Evolutionary conservation across 2,888 invertebrate species (phyloP).

Genomic region (Caenorhabditis macrosperma): DNA sequence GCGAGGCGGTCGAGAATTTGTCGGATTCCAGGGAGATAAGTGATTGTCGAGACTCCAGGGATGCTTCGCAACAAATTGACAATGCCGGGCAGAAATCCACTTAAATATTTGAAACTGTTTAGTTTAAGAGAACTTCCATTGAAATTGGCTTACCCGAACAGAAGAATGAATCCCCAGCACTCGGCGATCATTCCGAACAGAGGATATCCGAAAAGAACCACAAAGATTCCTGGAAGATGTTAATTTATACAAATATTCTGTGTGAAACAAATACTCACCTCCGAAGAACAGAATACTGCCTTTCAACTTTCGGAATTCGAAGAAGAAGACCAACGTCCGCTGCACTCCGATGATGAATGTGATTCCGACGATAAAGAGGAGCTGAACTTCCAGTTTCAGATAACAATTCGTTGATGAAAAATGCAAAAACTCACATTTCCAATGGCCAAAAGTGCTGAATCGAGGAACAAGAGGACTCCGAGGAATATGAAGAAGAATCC

Average conservation of each 20-base stretch:
- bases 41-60: constrained; percentile 90
- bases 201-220: constrained; percentile 96
- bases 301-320: constrained; percentile 94
- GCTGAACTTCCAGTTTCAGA: constrained; percentile 85
- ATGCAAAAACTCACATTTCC: constrained; percentile 97
- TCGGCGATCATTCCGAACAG: constrained; percentile 96
- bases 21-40: constrained; percentile 92
- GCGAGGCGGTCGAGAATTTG: constrained; percentile 81
- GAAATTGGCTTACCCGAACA: constrained; percentile 83
- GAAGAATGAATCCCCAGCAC: constrained; percentile 92
- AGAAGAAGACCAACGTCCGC: constrained; percentile 96
- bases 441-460: constrained; percentile 96
- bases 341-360: constrained; percentile 96
- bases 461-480: constrained; percentile 93
- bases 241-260: constrained; percentile 84
- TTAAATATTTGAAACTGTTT: no score
- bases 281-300: constrained; percentile 83
- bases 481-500: constrained; percentile 95
- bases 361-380: constrained; percentile 94
- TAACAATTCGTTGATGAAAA: not conserved
- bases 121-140: not conserved
- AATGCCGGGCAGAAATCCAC: constrained; percentile 97
- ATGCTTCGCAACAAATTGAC: constrained; percentile 94
- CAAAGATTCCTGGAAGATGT: constrained; percentile 92
- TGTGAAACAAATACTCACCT: constrained; percentile 46